Evolutionary conservation across 2,888 invertebrate species (phyloP), one percentile per base, ranked within the genome.

Genomic region (Endomychus coccineus): DNA sequence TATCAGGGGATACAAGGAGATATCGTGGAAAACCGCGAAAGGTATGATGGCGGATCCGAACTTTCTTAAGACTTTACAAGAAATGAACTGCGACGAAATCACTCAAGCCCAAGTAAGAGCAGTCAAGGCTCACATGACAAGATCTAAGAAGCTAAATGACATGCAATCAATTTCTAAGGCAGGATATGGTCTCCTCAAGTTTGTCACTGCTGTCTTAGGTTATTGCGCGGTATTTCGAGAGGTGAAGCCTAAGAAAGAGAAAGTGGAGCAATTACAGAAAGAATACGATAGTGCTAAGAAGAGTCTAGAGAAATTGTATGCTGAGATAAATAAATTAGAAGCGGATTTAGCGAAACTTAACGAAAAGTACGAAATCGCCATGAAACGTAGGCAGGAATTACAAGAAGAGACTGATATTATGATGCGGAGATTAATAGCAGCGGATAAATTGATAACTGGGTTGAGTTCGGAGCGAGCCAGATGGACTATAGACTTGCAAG

Each of bases 1-100:
- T 33, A 73, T 94, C 38, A 76, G 83, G 44, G 87, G 86, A 2
- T 71, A 80, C 27, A 84, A 83, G 50, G 92, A 92, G 48, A 77
- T 90, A 2, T 84, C 79, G 25, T 94, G 92, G 92, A 91, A 91
- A 61, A 77, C 83, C 1, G 90, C 91, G 0, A 66, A 91, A 84
- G 63, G 86, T 2, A 86, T 94, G 83, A 90, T 94, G 91, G 79
- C 87, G 0, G 92, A 94, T 58, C 82, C 87, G 0, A 83, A 77
- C 62, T 94, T 92, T 65, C 63, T 94, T 21, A 72, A 75, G 33
- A 75, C 75, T 34, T 70, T 94, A 19, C 83, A 83, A 65, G 88
- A 90, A 62, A 82, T 94, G 81, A 87, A 94, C 59, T 85, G 79
- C 52, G 82, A 87, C 53, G 71, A 75, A 3, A 78, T 88, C 41